Conservation (phyloP, 2,797 vertebrate genomes). For the Paramormyrops hopkinsi region DNA sequence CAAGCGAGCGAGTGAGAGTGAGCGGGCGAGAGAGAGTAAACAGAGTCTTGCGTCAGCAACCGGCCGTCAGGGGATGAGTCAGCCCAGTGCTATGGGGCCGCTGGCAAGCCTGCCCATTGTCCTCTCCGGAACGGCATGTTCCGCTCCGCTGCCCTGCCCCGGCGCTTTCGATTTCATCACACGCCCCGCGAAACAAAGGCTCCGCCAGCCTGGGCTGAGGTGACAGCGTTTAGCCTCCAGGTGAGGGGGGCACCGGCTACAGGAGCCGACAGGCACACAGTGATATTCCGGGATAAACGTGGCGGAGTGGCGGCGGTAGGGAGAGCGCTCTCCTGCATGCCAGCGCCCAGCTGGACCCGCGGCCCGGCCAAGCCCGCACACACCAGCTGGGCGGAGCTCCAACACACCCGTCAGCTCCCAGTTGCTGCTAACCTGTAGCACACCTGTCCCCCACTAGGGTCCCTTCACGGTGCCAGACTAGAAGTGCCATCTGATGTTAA, state of each 20-base stretch:
- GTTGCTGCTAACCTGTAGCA: not conserved
- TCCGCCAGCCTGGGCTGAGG: constrained; percentile 11
- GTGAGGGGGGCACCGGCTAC: not conserved
- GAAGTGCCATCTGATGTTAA: not conserved
- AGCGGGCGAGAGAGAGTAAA: constrained; percentile 23
- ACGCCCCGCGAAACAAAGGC: not conserved
- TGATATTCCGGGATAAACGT: not conserved
- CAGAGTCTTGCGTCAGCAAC: constrained; percentile 34
- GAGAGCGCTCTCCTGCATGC: not conserved
- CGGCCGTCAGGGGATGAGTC: constrained; percentile 59
- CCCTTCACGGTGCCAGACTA: not conserved
- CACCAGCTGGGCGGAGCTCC: not conserved
- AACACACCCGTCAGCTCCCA: not conserved
- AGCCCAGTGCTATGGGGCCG: constrained; percentile 66
- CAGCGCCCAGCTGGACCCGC: not conserved
- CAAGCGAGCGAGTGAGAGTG: constrained; percentile 20
- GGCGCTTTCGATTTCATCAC: constrained; percentile 53
- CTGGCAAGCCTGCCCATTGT: constrained; percentile 64
- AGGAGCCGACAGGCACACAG: not conserved
- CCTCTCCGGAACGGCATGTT: constrained; percentile 74
- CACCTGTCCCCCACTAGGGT: not conserved
- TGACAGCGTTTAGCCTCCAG: not conserved
- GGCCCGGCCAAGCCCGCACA: not conserved
- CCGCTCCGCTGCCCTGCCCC: constrained; percentile 45
- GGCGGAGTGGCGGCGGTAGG: not conserved